phyloP scores from a whole-genome alignment of 2,888 invertebrate species.

The Heteromurus nitidus region DNA sequence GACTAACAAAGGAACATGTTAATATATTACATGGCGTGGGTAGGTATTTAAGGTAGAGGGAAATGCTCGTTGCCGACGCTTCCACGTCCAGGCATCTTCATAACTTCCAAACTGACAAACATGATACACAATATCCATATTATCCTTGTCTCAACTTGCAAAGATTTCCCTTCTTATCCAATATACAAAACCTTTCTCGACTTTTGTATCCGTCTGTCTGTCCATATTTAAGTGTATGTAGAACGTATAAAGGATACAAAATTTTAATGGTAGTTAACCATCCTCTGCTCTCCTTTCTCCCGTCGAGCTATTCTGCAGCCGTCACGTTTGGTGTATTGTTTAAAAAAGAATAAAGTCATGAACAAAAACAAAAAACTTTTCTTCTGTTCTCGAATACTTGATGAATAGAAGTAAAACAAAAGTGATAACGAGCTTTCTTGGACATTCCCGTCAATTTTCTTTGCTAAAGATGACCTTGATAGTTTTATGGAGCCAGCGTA shows the following conservation, averaged over 20 bases:
- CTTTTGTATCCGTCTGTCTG: background rate
- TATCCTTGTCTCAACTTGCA: no score
- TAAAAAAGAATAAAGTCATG: slow-evolving; percentile 28
- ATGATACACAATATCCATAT: background rate
- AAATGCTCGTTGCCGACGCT: no score
- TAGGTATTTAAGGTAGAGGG: no score
- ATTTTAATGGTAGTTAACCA: slow-evolving; percentile 13
- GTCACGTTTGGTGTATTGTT: slow-evolving; percentile 40
- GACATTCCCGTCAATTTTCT: slow-evolving; percentile 9
- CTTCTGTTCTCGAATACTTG: slow-evolving; percentile 5
- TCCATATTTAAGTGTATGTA: background rate
- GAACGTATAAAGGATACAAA: background rate
- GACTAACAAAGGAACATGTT: slow-evolving; percentile 21
- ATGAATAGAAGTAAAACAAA: slow-evolving; percentile 40
- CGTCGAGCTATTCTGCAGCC: background rate
- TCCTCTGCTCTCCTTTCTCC: background rate
- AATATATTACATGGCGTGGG: background rate
- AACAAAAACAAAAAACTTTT: slow-evolving; percentile 11
- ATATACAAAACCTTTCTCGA: background rate
- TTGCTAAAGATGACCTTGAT: slow-evolving; percentile 32
- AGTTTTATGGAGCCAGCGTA: slow-evolving; percentile 47
- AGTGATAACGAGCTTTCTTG: slow-evolving; percentile 39
- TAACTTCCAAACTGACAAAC: background rate
- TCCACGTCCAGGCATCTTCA: no score
- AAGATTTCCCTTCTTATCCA: background rate